Conservation (phyloP, 2,797 vertebrate genomes). For the Parauchenoglanis ngamensis region DNA sequence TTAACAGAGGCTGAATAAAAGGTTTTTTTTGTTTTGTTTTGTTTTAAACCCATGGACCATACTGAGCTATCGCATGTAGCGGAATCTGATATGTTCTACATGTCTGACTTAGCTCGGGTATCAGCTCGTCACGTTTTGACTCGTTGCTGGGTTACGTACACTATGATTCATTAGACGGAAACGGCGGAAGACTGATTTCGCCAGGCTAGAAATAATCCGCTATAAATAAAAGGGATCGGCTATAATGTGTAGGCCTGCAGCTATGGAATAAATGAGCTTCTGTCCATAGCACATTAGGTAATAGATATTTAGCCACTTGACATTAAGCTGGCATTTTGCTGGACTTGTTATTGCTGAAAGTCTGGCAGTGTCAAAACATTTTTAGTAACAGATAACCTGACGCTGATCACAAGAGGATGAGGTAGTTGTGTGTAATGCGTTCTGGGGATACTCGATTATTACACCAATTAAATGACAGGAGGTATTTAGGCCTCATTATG, state of each 20-base stretch:
- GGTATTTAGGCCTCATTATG: neutral
- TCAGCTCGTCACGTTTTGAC: constrained; percentile 14
- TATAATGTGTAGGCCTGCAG: constrained; percentile 33
- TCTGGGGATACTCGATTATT: neutral
- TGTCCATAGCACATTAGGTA: constrained; percentile 21
- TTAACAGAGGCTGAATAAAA: too few species aligned
- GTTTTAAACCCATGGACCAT: neutral
- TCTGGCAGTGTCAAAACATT: neutral
- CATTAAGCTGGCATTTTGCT: constrained; percentile 33
- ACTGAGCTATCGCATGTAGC: neutral
- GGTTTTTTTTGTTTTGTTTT: neutral
- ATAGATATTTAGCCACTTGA: constrained; percentile 40
- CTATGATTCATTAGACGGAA: constrained; percentile 24
- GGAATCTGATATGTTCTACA: neutral
- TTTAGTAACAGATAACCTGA: constrained; percentile 18
- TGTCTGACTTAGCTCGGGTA: constrained; percentile 6
- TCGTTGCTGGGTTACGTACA: neutral
- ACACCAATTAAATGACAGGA: constrained; percentile 1
- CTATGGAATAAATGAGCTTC: constrained; percentile 36
- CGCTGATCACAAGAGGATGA: constrained; percentile 9
- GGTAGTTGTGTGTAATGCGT: neutral
- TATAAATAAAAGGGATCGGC: constrained; percentile 32
- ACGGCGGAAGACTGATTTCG: constrained; percentile 22
- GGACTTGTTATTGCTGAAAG: constrained; percentile 26
- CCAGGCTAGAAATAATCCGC: constrained; percentile 18